Conservation (phyloP, 2,888 invertebrate genomes). For the Phasia obesa region DNA sequence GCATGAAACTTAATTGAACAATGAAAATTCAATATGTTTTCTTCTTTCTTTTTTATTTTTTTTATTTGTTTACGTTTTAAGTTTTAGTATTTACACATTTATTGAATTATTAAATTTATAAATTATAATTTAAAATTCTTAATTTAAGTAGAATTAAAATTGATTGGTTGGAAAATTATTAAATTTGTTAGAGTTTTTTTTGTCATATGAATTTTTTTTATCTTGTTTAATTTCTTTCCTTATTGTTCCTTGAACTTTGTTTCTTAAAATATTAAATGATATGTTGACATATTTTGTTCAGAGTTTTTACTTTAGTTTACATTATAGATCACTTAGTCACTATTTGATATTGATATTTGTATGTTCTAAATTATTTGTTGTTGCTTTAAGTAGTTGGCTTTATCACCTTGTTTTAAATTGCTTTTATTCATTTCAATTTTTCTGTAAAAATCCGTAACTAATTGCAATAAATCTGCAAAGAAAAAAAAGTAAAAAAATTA, state of each 20-base stretch:
- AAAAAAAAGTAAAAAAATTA: slow-evolving; percentile 4
- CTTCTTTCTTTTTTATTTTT: background rate
- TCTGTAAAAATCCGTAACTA: background rate
- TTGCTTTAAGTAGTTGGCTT: background rate
- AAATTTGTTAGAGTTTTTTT: background rate
- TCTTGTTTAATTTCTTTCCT: background rate
- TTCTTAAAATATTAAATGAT: slow-evolving; percentile 35
- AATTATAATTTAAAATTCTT: background rate
- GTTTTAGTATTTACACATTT: slow-evolving; percentile 22
- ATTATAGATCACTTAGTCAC: background rate
- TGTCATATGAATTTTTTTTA: background rate
- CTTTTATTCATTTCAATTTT: slow-evolving; percentile 3
- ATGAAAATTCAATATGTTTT: background rate
- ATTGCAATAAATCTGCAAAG: slow-evolving; percentile 5
- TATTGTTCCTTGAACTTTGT: background rate
- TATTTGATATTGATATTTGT: background rate
- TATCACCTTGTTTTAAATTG: background rate
- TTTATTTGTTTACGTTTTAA: background rate
- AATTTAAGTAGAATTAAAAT: slow-evolving; percentile 1
- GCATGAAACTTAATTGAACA: slow-evolving; percentile 3
- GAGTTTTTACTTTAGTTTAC: background rate
- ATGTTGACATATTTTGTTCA: slow-evolving; percentile 41
- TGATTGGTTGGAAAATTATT: too few relatives aligned
- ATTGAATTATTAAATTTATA: background rate
- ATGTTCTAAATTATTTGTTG: background rate